A percentile compares a stretch with the other conserved stretches of the same genome.
phyloP scores from a whole-genome alignment of 2,888 invertebrate species.

The Mesorhabditis sp. region DNA sequence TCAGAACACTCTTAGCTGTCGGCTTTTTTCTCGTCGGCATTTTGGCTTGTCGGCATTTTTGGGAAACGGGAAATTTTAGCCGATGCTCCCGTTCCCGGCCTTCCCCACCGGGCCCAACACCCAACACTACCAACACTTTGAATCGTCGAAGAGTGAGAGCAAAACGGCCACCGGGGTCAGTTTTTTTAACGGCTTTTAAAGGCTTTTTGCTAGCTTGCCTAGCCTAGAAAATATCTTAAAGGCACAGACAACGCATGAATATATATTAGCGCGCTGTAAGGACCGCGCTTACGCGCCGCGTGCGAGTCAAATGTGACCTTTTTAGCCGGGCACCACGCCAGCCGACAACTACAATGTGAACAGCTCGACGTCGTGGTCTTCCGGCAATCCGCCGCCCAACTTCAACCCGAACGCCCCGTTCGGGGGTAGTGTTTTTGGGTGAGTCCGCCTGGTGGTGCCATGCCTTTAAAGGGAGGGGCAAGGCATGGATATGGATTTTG shows the following conservation, averaged over 20 bases:
- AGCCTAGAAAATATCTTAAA: too few relatives aligned
- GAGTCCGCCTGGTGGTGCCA: too few relatives aligned
- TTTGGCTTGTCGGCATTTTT: neutral
- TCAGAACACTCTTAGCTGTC: too few relatives aligned
- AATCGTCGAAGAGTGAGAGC: neutral
- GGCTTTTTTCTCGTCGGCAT: too few relatives aligned
- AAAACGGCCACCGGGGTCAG: neutral
- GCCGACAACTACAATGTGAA: slow-evolving; percentile 14
- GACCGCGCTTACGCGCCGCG: too few relatives aligned
- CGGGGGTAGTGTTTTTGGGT: too few relatives aligned
- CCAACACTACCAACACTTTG: neutral
- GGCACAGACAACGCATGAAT: too few relatives aligned
- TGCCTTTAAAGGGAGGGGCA: too few relatives aligned
- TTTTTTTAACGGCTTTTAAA: neutral
- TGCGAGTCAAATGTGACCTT: neutral
- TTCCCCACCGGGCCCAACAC: neutral
- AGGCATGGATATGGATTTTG: too few relatives aligned
- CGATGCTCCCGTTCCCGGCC: neutral
- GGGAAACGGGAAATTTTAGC: neutral
- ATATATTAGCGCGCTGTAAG: too few relatives aligned
- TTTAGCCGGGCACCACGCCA: slow-evolving; percentile 14
- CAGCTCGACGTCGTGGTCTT: neutral
- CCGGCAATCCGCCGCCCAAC: slow-evolving; percentile 5
- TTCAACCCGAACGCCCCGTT: slow-evolving; percentile 5
- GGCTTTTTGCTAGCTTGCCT: neutral